Conservation (phyloP, 1,140 invertebrate genomes). For the Homarus americanus region DNA sequence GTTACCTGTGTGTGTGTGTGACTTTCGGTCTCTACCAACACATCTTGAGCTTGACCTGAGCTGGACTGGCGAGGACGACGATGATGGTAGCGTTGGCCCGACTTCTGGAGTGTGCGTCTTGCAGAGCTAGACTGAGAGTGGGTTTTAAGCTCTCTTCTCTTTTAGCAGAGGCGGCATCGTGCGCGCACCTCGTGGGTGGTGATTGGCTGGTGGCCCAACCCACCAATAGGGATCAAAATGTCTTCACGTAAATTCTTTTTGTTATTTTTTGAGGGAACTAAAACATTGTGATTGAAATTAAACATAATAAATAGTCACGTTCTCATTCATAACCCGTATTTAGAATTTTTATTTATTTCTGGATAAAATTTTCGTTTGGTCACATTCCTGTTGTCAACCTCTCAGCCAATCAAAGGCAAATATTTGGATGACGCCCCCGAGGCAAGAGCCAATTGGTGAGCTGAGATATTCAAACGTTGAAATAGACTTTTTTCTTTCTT, state of each 20-base stretch:
- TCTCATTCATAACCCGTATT: not conserved
- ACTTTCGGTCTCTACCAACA: conserved; percentile 6
- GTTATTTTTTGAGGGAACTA: not conserved
- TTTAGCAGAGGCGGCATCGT: not conserved
- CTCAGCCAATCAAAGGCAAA: not conserved
- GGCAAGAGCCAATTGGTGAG: not conserved
- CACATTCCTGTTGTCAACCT: not conserved
- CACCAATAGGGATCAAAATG: not conserved
- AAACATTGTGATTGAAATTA: not conserved
- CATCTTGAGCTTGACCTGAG: not conserved
- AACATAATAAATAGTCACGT: too few relatives aligned
- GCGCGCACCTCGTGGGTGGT: not conserved
- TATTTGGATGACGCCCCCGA: not conserved
- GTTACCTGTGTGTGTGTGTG: not conserved
- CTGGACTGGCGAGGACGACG: not conserved
- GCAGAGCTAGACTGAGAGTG: not conserved
- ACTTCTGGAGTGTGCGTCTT: not conserved
- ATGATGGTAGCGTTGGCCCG: too few relatives aligned
- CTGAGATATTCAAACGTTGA: not conserved
- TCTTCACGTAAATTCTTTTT: not conserved
- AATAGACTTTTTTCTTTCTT: not conserved
- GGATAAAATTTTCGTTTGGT: not conserved
- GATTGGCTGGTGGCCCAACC: not conserved
- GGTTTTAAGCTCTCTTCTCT: not conserved
- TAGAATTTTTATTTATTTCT: not conserved